These are phyloP conservation scores for Synanthedon formicaeformis DNA, from an alignment of 2,888 invertebrate species.

Conservation along the genomic window DNA sequence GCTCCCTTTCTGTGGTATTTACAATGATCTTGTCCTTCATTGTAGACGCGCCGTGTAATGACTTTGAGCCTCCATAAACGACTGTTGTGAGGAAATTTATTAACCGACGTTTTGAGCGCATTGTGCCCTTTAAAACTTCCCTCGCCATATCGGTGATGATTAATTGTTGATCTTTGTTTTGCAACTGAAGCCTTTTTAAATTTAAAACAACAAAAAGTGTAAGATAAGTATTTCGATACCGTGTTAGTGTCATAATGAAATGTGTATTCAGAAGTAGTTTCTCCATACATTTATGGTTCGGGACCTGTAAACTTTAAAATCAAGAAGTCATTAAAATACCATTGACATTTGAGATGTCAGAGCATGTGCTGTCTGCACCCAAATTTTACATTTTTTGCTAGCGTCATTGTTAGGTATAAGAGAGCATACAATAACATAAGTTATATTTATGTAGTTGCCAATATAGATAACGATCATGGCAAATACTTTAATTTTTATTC, in stretches of 20 bases:
- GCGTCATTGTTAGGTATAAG: no score
- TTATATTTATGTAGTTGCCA: no score
- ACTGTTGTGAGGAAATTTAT: conserved; percentile 59
- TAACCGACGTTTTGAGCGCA: conserved; percentile 43
- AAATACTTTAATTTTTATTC: no score
- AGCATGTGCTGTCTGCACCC: neutral
- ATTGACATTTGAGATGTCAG: neutral
- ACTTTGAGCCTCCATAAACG: conserved; percentile 59
- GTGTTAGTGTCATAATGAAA: conserved; percentile 14
- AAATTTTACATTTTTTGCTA: no score
- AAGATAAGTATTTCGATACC: conserved; percentile 20
- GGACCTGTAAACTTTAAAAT: conserved; percentile 2
- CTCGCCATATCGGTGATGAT: conserved; percentile 38
- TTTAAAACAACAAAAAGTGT: conserved; percentile 18
- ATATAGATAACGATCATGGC: no score
- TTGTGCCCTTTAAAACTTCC: conserved; percentile 42
- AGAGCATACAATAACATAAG: no score
- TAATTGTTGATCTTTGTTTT: conserved; percentile 36
- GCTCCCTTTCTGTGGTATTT: conserved; percentile 47
- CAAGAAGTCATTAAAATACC: conserved; percentile 1
- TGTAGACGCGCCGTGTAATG: conserved; percentile 60
- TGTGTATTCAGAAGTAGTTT: conserved; percentile 1
- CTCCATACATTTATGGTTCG: conserved; percentile 17
- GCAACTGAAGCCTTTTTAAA: conserved; percentile 11
- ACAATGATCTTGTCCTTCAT: conserved; percentile 47